Conservation (phyloP, 2,888 invertebrate species). For the Fragum whitleyi region DNA sequence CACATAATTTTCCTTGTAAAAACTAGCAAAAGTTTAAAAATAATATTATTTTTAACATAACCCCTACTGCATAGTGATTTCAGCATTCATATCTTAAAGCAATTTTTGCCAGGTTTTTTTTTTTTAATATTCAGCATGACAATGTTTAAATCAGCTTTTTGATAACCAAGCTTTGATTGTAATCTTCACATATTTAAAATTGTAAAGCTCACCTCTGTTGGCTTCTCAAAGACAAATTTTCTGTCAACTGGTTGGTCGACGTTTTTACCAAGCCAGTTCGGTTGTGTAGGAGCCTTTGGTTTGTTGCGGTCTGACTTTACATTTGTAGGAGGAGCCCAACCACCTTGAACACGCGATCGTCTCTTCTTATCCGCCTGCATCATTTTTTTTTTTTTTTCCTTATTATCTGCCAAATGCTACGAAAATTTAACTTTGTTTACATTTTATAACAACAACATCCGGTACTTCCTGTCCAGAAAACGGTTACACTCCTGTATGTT, state of each 20-base stretch:
- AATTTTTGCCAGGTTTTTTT: no score
- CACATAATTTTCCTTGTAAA: no score
- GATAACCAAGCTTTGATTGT: no score
- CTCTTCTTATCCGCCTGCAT: slow-evolving; percentile 74
- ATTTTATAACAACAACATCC: slow-evolving; percentile 3
- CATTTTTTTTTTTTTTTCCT: background rate
- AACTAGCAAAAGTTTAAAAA: no score
- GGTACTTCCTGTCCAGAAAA: background rate
- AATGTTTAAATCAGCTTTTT: no score
- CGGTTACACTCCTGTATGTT: background rate
- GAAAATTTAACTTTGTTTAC: background rate
- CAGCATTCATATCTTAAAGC: no score
- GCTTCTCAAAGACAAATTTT: slow-evolving; percentile 77
- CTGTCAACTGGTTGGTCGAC: slow-evolving; percentile 68
- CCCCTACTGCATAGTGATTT: no score
- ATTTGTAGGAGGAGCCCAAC: slow-evolving; percentile 76
- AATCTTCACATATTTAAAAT: no score
- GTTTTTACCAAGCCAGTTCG: slow-evolving; percentile 76
- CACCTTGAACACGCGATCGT: slow-evolving; percentile 80
- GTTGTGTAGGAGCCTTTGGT: slow-evolving; percentile 63
- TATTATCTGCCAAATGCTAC: background rate
- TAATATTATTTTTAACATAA: no score
- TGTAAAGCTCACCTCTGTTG: slow-evolving; percentile 68
- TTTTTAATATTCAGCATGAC: no score
- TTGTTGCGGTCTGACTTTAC: slow-evolving; percentile 75